These are phyloP conservation scores for Gandaritis pyraliata DNA, from an alignment of 2,888 invertebrate species.

Conservation along the genomic window DNA sequence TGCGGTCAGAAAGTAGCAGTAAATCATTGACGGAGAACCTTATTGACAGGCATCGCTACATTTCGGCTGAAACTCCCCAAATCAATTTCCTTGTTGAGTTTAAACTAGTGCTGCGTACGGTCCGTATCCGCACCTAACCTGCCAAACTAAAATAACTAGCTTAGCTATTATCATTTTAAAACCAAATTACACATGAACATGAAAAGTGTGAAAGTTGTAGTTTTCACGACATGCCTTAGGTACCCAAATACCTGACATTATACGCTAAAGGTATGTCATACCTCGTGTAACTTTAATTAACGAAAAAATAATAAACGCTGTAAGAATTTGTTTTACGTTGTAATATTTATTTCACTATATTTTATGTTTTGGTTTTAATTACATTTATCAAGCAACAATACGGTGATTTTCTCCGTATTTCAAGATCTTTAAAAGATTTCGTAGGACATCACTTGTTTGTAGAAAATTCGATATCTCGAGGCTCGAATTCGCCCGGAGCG, in stretches of 20 bases:
- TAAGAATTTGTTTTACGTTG: too few species aligned
- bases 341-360: too few species aligned
- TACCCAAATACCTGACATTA: too few species aligned
- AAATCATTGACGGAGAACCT: constrained; percentile 59
- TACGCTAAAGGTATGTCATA: too few species aligned
- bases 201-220: too few species aligned
- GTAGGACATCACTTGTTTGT: constrained; percentile 15
- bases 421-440: not conserved
- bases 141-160: not conserved
- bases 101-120: constrained; percentile 45
- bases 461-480: constrained; percentile 64
- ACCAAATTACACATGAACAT: too few species aligned
- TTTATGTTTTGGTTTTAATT: too few species aligned
- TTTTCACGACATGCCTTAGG: too few species aligned
- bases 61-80: constrained; percentile 65
- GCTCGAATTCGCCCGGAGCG: constrained; percentile 50
- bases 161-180: not conserved
- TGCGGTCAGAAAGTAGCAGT: constrained; percentile 52
- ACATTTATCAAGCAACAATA: not conserved
- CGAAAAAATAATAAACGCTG: too few species aligned
- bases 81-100: constrained; percentile 73
- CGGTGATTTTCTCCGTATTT: not conserved
- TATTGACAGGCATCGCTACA: constrained; percentile 65
- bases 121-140: constrained; percentile 8
- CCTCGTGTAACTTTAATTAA: too few species aligned